Evolutionary conservation across 2,888 invertebrate species (phyloP).

Genomic region (Apamea sordens): DNA sequence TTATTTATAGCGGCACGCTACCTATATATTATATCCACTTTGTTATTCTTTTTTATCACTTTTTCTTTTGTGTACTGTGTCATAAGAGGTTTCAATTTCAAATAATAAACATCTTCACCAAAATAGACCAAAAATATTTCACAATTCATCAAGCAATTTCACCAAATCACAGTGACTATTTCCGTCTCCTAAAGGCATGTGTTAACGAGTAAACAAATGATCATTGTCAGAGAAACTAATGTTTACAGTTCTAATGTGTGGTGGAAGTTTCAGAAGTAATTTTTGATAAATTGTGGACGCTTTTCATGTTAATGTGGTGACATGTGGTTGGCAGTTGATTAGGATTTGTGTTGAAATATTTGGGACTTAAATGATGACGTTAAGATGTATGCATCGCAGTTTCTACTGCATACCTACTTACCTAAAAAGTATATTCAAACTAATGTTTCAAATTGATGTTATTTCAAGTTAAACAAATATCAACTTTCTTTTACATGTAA

Average conservation of each 20-base stretch:
- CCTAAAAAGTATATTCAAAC: too few relatives aligned
- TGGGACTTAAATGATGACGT: background rate
- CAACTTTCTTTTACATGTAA: too few relatives aligned
- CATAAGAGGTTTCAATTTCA: background rate
- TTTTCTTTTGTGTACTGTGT: background rate
- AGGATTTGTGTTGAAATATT: conserved; percentile 26
- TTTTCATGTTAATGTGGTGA: conserved; percentile 47
- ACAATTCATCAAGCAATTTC: conserved; percentile 55
- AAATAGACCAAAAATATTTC: conserved; percentile 43
- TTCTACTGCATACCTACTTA: too few relatives aligned
- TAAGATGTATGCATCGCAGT: background rate
- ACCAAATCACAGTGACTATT: conserved; percentile 59
- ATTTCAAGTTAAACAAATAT: too few relatives aligned
- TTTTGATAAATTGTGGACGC: conserved; percentile 63
- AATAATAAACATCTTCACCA: conserved; percentile 17
- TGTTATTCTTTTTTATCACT: background rate
- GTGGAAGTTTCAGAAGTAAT: conserved; percentile 57
- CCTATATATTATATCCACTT: background rate
- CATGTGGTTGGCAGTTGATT: conserved; percentile 36
- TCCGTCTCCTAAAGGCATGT: conserved; percentile 47
- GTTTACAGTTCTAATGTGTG: conserved; percentile 73
- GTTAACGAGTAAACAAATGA: conserved; percentile 77
- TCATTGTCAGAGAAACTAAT: conserved; percentile 79
- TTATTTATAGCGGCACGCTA: background rate
- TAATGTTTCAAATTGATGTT: too few relatives aligned